Evolutionary conservation across 2,113 vertebrate genomes (phyloP).

Genomic region (Aleadryas rufinucha): DNA sequence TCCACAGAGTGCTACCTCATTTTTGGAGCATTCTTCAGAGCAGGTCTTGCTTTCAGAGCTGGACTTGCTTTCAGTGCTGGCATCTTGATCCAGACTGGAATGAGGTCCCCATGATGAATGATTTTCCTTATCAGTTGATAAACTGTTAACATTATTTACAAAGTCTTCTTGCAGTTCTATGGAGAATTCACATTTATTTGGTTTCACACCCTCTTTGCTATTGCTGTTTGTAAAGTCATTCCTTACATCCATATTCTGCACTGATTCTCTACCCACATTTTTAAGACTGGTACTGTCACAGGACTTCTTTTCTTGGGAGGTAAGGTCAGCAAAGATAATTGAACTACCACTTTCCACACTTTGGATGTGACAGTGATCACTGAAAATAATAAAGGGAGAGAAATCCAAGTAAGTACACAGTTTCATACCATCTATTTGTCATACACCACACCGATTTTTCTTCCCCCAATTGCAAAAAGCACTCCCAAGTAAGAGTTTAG

Average conservation of each 20-base stretch:
- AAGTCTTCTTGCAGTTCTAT: background rate
- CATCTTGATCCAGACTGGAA: background rate
- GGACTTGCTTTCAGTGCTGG: background rate
- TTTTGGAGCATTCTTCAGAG: constrained; percentile 35
- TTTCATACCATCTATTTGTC: background rate
- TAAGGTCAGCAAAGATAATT: constrained; percentile 84
- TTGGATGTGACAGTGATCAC: constrained; percentile 12
- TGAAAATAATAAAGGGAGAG: constrained; percentile 16
- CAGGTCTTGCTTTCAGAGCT: constrained; percentile 23
- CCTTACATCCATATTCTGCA: constrained; percentile 17
- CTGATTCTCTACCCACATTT: background rate
- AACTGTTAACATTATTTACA: background rate
- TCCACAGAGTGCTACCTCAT: constrained; percentile 40
- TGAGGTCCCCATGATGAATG: background rate
- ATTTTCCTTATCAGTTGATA: background rate
- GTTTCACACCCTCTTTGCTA: background rate
- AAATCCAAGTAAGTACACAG: background rate
- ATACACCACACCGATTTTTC: background rate
- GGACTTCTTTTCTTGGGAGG: constrained; percentile 44
- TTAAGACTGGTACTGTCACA: background rate
- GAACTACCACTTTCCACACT: constrained; percentile 73
- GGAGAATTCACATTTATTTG: background rate
- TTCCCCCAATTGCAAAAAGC: background rate
- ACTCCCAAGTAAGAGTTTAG: background rate
- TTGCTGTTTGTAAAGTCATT: background rate